Conservation (phyloP, 2,797 vertebrate genomes). For the Lerista edwardsae region DNA sequence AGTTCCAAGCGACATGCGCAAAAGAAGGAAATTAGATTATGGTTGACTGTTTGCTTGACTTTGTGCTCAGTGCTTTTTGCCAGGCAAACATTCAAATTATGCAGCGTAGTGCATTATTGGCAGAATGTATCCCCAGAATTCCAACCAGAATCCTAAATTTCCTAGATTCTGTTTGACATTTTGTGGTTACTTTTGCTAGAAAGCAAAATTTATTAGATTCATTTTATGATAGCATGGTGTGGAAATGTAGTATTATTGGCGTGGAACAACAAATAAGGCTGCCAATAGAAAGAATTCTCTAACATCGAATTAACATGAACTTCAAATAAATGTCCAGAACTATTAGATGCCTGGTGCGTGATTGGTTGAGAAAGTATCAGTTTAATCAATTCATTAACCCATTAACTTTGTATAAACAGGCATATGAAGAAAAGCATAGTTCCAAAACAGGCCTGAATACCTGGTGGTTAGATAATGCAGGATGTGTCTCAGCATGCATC, state of each 20-base stretch:
- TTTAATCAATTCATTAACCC: background rate
- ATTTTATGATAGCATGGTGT: constrained; percentile 19
- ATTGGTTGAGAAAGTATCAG: background rate
- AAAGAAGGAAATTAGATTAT: constrained; percentile 12
- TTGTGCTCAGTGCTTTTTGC: background rate
- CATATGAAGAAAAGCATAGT: background rate
- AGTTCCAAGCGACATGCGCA: constrained; percentile 48
- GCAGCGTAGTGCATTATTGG: background rate
- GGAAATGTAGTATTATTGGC: constrained; percentile 11
- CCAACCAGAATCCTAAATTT: background rate
- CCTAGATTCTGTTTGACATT: constrained; percentile 11
- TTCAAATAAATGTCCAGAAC: constrained; percentile 66
- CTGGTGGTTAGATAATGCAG: background rate
- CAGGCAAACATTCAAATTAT: background rate
- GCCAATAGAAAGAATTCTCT: constrained; percentile 61
- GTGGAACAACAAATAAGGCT: constrained; percentile 37
- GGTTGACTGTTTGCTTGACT: constrained; percentile 5
- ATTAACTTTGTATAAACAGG: background rate
- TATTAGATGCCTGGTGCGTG: background rate
- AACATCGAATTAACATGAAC: background rate
- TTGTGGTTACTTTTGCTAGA: background rate
- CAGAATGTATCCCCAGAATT: background rate
- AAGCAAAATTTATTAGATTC: background rate
- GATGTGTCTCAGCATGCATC: background rate
- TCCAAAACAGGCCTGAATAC: background rate